These are phyloP conservation scores for Plagodis pulveraria DNA, from an alignment of 2,888 invertebrate genomes.

Conservation along the genomic window DNA sequence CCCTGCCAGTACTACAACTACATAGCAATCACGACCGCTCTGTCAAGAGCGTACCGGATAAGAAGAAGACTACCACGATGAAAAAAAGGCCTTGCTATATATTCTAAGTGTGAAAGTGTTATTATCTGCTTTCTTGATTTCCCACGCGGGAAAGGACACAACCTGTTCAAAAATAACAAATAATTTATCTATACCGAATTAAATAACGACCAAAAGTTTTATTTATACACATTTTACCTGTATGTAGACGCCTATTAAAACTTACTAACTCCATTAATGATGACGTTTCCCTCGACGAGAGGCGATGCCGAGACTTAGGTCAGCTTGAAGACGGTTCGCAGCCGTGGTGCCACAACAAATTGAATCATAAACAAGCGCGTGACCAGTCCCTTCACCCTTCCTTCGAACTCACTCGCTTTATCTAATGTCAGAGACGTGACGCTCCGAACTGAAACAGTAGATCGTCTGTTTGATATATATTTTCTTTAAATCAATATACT, in stretches of 20 bases:
- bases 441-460: constrained; percentile 30
- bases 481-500: not conserved
- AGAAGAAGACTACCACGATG: too few species aligned
- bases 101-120: too few species aligned
- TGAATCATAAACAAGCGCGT: constrained; percentile 74
- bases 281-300: constrained; percentile 25
- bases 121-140: too few species aligned
- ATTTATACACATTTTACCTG: too few species aligned
- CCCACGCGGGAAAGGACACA: too few species aligned
- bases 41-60: too few species aligned
- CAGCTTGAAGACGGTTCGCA: constrained; percentile 61
- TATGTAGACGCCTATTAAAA: constrained; percentile 10
- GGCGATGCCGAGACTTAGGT: constrained; percentile 44
- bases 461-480: constrained; percentile 26
- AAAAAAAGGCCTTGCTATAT: too few species aligned
- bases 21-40: too few species aligned
- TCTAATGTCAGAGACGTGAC: constrained; percentile 41
- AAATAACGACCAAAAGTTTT: too few species aligned
- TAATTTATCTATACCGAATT: too few species aligned
- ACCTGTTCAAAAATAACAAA: too few species aligned
- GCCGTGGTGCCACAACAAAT: constrained; percentile 58
- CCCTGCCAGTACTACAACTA: too few species aligned
- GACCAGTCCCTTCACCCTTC: constrained; percentile 45
- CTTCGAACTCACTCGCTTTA: constrained; percentile 40
- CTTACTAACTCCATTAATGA: constrained; percentile 31